Base-by-base conservation (phyloP, 1,140 invertebrate genomes). In the Nebria ingens region DNA sequence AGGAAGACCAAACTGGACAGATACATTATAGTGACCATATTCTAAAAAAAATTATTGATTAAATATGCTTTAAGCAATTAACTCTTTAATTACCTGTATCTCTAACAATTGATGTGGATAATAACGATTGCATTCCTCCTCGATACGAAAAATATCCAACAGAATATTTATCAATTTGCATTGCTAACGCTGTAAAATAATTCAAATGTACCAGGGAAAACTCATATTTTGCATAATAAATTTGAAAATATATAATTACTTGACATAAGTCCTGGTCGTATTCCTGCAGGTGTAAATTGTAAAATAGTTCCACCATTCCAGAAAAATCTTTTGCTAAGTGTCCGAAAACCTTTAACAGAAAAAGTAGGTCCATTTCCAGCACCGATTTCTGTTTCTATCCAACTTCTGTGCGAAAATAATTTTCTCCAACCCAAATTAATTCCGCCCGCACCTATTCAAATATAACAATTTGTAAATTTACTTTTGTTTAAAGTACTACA, bases 101-200 rank as follows among this genome's bases (percentile, higher is more conserved):
- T 58, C 86, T 80, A 23, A 89, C 81, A 20, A 94, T 72, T 40
- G 82, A 83, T 0, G 89, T 89, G 1, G 80, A 85, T 80, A 96
- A 84, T 0, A 84, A 82, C 13, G 84, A 86, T 34, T 84, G 78
- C 1, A 76, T 71, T 3, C 86, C 86, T 0, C 80, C 80, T 68
- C 89, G 84, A 65, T 89, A 93, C 0, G 89, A 90, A 9, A 96
- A 69, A 64, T 93, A 91, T 21, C 92, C 92, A 34, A 92, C 81
- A 0, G 88, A 87, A 65, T 91, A 81, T 58, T 85, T 85, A 65
- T 91, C 87, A 56, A 97, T 71, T 67, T 93, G 89, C 66, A 86
- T 83, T 13, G 85, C 89, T 59, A 94, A 67, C 15, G 88, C 89
- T 88, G 68, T 61, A 71, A 76, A 66, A 12, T 60, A 53, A 59